Base-by-base conservation (phyloP, 2,797 vertebrate genomes). In the Rhinatrema bivittatum region DNA sequence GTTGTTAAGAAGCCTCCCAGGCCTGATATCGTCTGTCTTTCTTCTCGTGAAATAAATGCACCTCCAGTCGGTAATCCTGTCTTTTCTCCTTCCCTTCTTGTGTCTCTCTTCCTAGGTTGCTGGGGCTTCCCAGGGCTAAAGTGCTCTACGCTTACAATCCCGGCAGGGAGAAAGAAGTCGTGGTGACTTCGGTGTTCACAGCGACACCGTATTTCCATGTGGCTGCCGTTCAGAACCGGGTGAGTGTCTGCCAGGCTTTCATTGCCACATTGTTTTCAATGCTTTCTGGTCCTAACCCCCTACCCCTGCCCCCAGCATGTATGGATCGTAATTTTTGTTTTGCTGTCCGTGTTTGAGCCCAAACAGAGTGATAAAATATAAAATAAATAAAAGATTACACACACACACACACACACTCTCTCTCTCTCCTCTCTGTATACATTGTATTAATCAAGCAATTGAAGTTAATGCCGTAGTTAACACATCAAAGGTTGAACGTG, bases 121-220 rank as follows among this genome's bases (percentile, higher is more conserved):
- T 98, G 74, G 90, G 92, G 31, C 74, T 91, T 58, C 92, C 94
- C 40, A 86, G 87, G 81, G 91, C 90, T 68, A 91, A 96, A 87
- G 85, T 90, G 48, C 80, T 98, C 60, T 78, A 90, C 71, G 89
- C 90, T 50, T 90, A 91, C 73, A 98, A 98, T 72, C 93, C 94
- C 50, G 96, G 87, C 62, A 82, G 84, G 75, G 93, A 98, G 36
- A 87, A 83, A 46, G 87, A 93, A 64, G 85, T 98, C 47, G 89
- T 90, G 51, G 85, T 98, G 78, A 88, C 91, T 70, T 97, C 94
- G 20, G 84, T 95, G 87, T 92, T 93, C 85, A 91, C 91, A 71
- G 83, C 90, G 70, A 89, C 88, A 75, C 87, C 85, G 61, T 88
- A 97, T 85, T 97, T 98, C 85, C 90, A 98, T 70, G 85, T 91